Evolutionary conservation across 2,113 vertebrate genomes (phyloP), one percentile per base, ranked within the genome.

Genomic region (Cranoglanis bouderius): DNA sequence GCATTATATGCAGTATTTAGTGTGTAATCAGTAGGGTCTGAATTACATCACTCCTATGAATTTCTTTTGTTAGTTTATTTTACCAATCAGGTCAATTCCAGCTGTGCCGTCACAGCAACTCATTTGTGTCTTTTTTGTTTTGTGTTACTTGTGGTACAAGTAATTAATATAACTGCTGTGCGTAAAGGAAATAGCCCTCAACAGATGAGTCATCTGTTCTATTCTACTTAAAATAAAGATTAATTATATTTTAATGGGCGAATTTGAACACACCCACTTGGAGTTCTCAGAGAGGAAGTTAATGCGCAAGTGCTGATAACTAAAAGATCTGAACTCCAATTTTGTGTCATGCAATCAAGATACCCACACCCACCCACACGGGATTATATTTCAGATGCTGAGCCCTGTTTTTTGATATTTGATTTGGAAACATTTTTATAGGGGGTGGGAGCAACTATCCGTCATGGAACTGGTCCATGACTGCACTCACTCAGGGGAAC

Each of bases 251-350:
- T 72, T 67, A 82, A 87, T 82, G 7, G 32, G 14, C n/a, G 32
- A 72, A 82, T 67, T 55, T n/a, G 16, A 55, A 72, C 78, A 82
- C 86, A 82, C 86, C 61, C 53, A 35, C n/a, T 53, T 59, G 32
- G n/a, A 40, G 21, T 19, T 51, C 35, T 21, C 29, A 85, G n/a
- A n/a, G 46, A 40, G 67, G 49, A 24, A 65, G 16, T 7, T 18
- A 57, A 74, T 40, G 29, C 13, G 8, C 35, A 61, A 40, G n/a
- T 13, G 19, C 16, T n/a, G 32, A 16, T 85, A 72, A 26, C 8
- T 18, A 7, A 24, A 59, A 49, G 21, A 53, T 78, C 35, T 38
- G 26, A 74, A n/a, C 6, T 18, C 13, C 21, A 57, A 43, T 43
- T 29, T 77, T 29, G 43, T n/a, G n/a, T 81, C 7, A 32, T 49